A percentile compares a stretch with the other conserved stretches of the same genome.
These are phyloP conservation scores for Lynx canadensis DNA, from an alignment of 2,113 vertebrate genomes.

Conservation along the genomic window DNA sequence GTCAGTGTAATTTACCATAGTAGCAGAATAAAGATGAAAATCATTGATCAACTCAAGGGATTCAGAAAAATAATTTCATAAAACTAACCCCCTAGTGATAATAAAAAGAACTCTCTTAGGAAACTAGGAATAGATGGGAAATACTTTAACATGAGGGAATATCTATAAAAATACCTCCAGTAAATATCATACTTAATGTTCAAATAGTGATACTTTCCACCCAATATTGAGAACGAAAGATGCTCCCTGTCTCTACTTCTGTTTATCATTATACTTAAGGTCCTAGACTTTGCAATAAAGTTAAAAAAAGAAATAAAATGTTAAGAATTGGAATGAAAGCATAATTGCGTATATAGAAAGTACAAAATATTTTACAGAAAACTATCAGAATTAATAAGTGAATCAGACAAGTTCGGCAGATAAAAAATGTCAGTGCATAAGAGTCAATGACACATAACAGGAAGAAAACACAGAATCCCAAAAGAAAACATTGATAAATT, in stretches of 20 bases:
- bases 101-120: background rate
- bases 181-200: background rate
- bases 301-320: constrained; percentile 35
- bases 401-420: background rate
- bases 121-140: background rate
- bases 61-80: background rate
- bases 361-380: background rate
- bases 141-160: background rate
- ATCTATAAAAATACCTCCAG: background rate
- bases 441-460: background rate
- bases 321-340: constrained; percentile 7
- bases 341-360: background rate
- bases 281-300: constrained; percentile 44
- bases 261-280: background rate
- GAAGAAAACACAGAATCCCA: constrained; percentile 18
- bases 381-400: background rate
- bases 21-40: background rate
- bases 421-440: background rate
- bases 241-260: background rate
- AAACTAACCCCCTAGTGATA: background rate
- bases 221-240: background rate
- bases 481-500: background rate
- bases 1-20: background rate
- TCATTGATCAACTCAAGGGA: background rate
- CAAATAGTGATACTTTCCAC: background rate